Conservation (phyloP, 1,140 invertebrate genomes). For the Polyergus mexicanus region DNA sequence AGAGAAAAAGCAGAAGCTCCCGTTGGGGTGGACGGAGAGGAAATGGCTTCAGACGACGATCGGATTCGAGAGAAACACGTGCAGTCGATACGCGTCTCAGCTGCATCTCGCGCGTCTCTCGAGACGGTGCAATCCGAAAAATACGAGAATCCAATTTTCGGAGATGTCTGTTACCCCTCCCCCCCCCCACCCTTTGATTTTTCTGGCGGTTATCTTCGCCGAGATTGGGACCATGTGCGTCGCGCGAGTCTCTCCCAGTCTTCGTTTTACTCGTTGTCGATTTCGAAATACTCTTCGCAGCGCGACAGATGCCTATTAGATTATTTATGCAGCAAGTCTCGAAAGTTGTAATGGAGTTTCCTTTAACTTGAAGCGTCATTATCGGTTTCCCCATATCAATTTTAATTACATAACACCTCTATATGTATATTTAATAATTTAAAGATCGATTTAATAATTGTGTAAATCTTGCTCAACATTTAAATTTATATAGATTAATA, state of each 20-base stretch:
- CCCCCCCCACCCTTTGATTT: constrained; percentile 57
- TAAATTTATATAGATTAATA: constrained; percentile 7
- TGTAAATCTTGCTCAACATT: not conserved
- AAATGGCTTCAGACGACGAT: constrained; percentile 80
- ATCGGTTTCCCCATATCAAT: not conserved
- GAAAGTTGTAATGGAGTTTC: constrained; percentile 51
- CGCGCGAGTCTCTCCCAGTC: not conserved
- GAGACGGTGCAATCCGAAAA: constrained; percentile 60
- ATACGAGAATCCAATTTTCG: constrained; percentile 74
- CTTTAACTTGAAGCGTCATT: constrained; percentile 16
- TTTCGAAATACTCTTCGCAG: constrained; percentile 54
- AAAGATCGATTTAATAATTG: not conserved
- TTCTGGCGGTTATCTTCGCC: constrained; percentile 55
- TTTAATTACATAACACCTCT: constrained; percentile 31
- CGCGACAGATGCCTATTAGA: constrained; percentile 42
- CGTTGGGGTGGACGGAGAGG: constrained; percentile 71
- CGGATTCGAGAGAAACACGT: constrained; percentile 79
- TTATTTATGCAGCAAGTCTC: constrained; percentile 31
- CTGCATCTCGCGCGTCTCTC: constrained; percentile 37
- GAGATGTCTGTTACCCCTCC: constrained; percentile 52
- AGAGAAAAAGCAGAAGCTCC: constrained; percentile 45
- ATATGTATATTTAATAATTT: constrained; percentile 26
- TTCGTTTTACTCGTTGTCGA: constrained; percentile 47
- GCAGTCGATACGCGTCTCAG: constrained; percentile 83
- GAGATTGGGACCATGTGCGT: constrained; percentile 77